Base-by-base conservation (phyloP, 1,140 invertebrate genomes). In the Ridgeia piscesae region DNA sequence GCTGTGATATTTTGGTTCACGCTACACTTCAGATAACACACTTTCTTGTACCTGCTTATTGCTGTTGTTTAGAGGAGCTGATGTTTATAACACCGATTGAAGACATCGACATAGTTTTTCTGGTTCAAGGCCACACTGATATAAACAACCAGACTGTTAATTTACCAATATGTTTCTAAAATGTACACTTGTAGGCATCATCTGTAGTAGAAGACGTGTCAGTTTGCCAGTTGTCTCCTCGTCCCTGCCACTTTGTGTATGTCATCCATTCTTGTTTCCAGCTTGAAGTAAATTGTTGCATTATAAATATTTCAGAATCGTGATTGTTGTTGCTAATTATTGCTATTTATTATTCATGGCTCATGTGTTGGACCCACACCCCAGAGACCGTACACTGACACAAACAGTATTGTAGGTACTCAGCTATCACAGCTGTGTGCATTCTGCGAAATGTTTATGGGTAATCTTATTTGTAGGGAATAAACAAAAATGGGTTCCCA, bases 401-500 rank as follows among this genome's bases (percentile, higher is more conserved):
- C 42, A 42, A 42, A n/a, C n/a, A n/a, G n/a, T 89, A 89, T 9
- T 89, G 34, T 33, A 33, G 89, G 89, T 89, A 8, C 27, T 8
- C 31, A 89, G n/a, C n/a, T n/a, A n/a, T n/a, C n/a, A n/a, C n/a
- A n/a, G n/a, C n/a, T n/a, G 34, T 89, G 8, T 11, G 27, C 34
- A 33, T 90, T 58, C 58, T 77, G 58, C 27, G 58, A 77, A 77
- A 77, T 77, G 58, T 77, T 2, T 77, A 2, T 21, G 14, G 58
- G 27, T 77, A 77, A 27, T 77, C 58, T 77, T 31, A 77, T 21
- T 35, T 91, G 34, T 35, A 91, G 91, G 91, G 17, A 34, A 92
- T 6, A 95, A 94, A 90, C 95, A 95, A 91, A 95, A 95, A 91
- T 95, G 95, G 95, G 94, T 95, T 34, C 95, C 95, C 33, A 93